Evolutionary conservation across 2,797 vertebrate genomes (phyloP), one percentile per base, ranked within the genome.

Genomic region (Cuniculus paca): DNA sequence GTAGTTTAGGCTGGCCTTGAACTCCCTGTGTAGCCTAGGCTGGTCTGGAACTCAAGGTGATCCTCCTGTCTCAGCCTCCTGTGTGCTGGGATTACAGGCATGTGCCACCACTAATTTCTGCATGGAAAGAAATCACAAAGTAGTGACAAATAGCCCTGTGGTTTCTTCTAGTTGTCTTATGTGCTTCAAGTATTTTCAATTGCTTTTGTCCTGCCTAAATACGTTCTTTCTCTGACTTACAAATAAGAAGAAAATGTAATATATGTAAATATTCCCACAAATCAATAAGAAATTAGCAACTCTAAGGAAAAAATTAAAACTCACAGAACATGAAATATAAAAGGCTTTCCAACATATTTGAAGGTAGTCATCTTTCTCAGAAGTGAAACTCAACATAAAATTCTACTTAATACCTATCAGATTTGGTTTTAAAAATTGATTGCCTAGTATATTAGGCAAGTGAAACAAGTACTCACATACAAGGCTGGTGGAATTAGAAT

Each of bases 281-380:
- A 91, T 90, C 80, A 89, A 45, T 85, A 79, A 91, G 42, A 82
- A 88, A 96, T 52, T n/a, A 92, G 48, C 11, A 93, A 83, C 14
- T 34, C 50, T 74, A 90, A 89, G 42, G 61, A 81, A 94, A 91
- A 95, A 92, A 74, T 70, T 77, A 16, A 79, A 94, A 63, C 34
- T 88, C 58, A 79, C 17, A 45, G 77, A 88, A 95, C 58, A 74
- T 82, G 12, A 88, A 95, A 72, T 42, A 89, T n/a, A 83, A 92
- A 39, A 68, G 6, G 24, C 45, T 92, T 90, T 85, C 52, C 68
- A 95, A 60, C 17, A 83, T 75, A 63, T 91, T 50, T 86, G 36
- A 77, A 93, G 4, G 10, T 20, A 79, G 20, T 85, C 56, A 58
- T 39, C 10, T 82, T 94, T 81, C 42, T 86, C 19, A 89, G 81